Conservation (phyloP, 2,113 vertebrate species). For the Agapornis roseicollis region DNA sequence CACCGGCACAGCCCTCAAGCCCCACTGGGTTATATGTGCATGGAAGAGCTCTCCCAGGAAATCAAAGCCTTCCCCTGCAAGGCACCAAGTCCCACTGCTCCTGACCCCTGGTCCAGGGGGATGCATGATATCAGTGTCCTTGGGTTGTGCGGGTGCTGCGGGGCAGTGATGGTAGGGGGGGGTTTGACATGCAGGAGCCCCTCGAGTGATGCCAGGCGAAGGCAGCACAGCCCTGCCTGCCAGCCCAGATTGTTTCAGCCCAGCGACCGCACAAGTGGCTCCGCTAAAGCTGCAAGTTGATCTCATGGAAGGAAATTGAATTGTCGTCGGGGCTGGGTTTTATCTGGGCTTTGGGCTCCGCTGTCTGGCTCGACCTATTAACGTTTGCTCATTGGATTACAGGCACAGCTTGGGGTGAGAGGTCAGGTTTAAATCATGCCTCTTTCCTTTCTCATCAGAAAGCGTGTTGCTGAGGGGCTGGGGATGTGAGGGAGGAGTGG, state of each 20-base stretch:
- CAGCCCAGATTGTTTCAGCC: conserved; percentile 60
- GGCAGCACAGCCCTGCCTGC: not conserved
- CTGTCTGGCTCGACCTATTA: conserved; percentile 59
- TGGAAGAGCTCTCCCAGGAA: not conserved
- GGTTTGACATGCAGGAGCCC: not conserved
- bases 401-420: conserved; percentile 63
- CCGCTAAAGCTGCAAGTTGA: conserved; percentile 69
- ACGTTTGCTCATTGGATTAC: conserved; percentile 54
- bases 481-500: not conserved
- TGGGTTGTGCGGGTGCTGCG: not conserved
- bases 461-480: not conserved
- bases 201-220: not conserved
- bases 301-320: conserved; percentile 72
- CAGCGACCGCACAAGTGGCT: conserved; percentile 61
- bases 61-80: not conserved
- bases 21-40: rapidly evolving
- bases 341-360: conserved; percentile 60
- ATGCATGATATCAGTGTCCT: rapidly evolving
- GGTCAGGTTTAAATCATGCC: conserved; percentile 38
- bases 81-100: rapidly evolving
- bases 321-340: conserved; percentile 54
- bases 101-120: not conserved
- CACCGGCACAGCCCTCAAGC: rapidly evolving
- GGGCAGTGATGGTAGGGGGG: not conserved
- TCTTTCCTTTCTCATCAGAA: not conserved